Evolutionary conservation across 2,888 invertebrate species (phyloP), one percentile per base, ranked within the genome.

Genomic region (Drosophila seclusa): DNA sequence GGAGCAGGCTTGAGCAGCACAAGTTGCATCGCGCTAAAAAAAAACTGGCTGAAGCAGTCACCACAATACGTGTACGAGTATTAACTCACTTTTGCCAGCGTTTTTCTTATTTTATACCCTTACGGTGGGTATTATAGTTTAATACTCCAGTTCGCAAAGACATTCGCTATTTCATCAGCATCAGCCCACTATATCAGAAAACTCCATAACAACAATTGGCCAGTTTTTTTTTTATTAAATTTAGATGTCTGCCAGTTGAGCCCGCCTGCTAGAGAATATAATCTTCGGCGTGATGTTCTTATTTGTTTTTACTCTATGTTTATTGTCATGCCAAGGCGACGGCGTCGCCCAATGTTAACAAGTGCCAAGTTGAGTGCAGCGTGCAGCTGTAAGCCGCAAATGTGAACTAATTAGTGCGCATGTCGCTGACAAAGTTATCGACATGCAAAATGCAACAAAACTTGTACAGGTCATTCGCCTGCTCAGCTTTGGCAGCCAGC

Each of bases 381-480:
- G 68, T 60, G 78, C 78, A 73, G 75, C 80, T 78, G 76, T 77
- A 76, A 63, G 74, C 79, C 75, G 78, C 79, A 79, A 85, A 75
- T 87, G 74, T 82, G 75, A 80, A 83, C 89, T 89, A 89, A 89
- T 89, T 89, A 87, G 86, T 86, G 89, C 81, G 86, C 86, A 87
- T 86, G 89, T 89, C 76, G 86, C 83, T 87, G 86, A 73, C 83
- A 81, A 78, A 78, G 74, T 67, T 76, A 84, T 87, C 81, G 89
- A 68, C 76, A 68, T 76, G 76, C 76, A 76, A 76, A 69, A 63
- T 75, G 66, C 66, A 75, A 66, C 59, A 59, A 68, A 75, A 64
- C 52, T 62, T 62, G 61, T 58, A 62, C 69, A 68, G 82, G 80
- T 82, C 82, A 82, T 82, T 81, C 82, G 78, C 80, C 80, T 73